phyloP scores from a whole-genome alignment of 2,113 vertebrate species.

The Epinephelus fuscoguttatus region DNA sequence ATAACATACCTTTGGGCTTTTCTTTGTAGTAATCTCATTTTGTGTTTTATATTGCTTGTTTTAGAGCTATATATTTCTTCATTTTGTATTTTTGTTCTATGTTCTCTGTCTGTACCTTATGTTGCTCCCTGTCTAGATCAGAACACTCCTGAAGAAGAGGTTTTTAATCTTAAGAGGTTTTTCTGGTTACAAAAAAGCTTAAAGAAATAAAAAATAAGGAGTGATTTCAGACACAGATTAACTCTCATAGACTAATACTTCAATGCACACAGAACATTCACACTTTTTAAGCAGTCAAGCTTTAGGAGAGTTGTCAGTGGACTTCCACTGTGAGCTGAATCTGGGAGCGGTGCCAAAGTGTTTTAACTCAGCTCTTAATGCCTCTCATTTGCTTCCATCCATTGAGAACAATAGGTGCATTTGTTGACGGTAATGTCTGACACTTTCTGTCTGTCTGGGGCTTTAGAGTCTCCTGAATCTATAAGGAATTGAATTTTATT shows the following conservation, averaged over 20 bases:
- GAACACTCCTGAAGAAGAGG: too few relatives aligned
- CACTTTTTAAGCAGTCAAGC: not conserved
- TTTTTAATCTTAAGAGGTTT: too few relatives aligned
- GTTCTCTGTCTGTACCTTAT: too few relatives aligned
- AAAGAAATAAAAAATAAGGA: not conserved
- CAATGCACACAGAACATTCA: not conserved
- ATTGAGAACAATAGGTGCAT: slow-evolving; percentile 43
- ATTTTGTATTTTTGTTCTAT: too few relatives aligned
- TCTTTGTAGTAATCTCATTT: too few relatives aligned
- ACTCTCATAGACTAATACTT: not conserved
- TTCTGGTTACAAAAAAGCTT: too few relatives aligned
- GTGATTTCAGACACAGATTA: not conserved
- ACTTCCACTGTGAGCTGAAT: slow-evolving; percentile 10
- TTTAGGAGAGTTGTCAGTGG: slow-evolving; percentile 20
- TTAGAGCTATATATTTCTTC: too few relatives aligned
- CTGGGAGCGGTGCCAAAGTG: slow-evolving; percentile 34
- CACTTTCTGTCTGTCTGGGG: slow-evolving; percentile 22
- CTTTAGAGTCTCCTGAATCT: slow-evolving; percentile 25
- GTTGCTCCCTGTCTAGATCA: too few relatives aligned
- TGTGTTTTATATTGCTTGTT: too few relatives aligned
- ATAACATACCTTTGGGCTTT: too few relatives aligned
- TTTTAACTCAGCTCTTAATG: slow-evolving; percentile 44
- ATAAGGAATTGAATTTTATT: slow-evolving; percentile 33
- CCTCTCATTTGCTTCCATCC: slow-evolving; percentile 41
- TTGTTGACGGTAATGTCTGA: slow-evolving; percentile 48